These are phyloP conservation scores for Leptinotarsa peninsularis DNA, from an alignment of 2,888 invertebrate species.

Conservation along the genomic window DNA sequence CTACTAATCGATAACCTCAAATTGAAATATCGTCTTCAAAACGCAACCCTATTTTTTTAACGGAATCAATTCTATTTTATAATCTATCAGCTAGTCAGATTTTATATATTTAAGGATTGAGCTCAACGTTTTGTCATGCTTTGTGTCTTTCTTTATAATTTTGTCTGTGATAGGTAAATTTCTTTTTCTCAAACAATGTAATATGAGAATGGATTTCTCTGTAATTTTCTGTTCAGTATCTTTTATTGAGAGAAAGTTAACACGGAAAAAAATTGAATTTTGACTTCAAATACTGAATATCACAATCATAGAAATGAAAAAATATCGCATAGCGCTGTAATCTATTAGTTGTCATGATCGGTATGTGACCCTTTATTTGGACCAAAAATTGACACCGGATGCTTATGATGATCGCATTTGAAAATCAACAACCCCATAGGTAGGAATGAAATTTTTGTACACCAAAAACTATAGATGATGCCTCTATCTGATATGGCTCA, in stretches of 20 bases:
- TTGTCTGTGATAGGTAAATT: background rate
- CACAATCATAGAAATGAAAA: background rate
- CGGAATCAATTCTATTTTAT: too few species aligned
- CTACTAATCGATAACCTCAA: too few species aligned
- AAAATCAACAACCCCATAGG: conserved; percentile 34
- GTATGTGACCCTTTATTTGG: conserved; percentile 22
- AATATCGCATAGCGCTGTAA: background rate
- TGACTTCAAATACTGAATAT: background rate
- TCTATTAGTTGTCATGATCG: too few species aligned
- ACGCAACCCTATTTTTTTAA: too few species aligned
- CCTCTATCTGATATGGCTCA: conserved; percentile 23
- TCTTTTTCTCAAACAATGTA: background rate
- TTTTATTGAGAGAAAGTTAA: background rate
- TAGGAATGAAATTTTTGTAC: conserved; percentile 36
- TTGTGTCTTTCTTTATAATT: background rate
- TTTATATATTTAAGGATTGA: background rate
- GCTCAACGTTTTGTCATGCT: background rate
- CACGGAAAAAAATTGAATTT: background rate
- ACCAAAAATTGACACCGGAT: conserved; percentile 32
- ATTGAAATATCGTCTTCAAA: too few species aligned
- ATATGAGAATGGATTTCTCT: background rate
- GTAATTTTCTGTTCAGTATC: background rate
- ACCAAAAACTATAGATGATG: conserved; percentile 30
- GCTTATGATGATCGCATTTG: conserved; percentile 40
- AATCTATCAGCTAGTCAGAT: background rate